A percentile compares a stretch with the other conserved stretches of the same genome.
phyloP scores from a whole-genome alignment of 2,113 vertebrate genomes.

The Nibea coibor region DNA sequence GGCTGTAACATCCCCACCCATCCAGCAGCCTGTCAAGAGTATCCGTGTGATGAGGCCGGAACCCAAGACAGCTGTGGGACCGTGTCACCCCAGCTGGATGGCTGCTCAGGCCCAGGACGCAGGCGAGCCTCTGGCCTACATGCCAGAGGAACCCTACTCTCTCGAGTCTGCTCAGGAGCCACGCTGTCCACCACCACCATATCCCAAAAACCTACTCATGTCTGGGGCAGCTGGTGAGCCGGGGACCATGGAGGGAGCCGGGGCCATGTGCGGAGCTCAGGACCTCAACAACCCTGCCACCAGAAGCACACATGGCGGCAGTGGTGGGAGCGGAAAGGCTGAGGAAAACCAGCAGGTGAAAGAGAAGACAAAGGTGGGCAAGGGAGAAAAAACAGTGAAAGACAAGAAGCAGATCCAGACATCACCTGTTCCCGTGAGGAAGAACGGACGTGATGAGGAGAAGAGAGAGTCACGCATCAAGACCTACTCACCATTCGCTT shows the following conservation, averaged over 20 bases:
- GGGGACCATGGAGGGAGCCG: constrained; percentile 79
- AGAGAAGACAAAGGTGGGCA: constrained; percentile 87
- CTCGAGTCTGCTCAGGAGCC: constrained; percentile 88
- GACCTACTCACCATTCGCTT: constrained; percentile 97
- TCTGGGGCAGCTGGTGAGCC: constrained; percentile 83
- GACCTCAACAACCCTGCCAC: constrained; percentile 56
- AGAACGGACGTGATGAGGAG: constrained; percentile 92
- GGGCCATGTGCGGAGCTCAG: constrained; percentile 63
- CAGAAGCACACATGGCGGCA: constrained; percentile 61
- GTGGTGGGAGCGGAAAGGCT: constrained; percentile 71
- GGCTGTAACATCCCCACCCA: constrained; percentile 92
- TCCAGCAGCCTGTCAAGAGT: constrained; percentile 96
- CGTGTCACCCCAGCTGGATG: constrained; percentile 94
- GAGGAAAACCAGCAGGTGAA: constrained; percentile 78
- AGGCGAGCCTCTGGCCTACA: constrained; percentile 85
- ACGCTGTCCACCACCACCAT: constrained; percentile 93
- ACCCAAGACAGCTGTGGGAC: constrained; percentile 96
- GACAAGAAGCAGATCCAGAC: constrained; percentile 99
- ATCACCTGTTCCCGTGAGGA: constrained; percentile 92
- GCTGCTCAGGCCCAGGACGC: constrained; percentile 84
- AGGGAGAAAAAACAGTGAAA: constrained; percentile 88
- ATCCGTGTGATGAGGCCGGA: constrained; percentile 96
- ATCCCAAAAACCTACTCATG: constrained; percentile 92
- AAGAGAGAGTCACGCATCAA: constrained; percentile 98
- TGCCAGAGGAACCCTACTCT: constrained; percentile 84